A percentile compares a stretch with the other conserved stretches of the same genome.
These are phyloP conservation scores for Ranitomeya imitator DNA, from an alignment of 2,113 vertebrate species.

Conservation along the genomic window DNA sequence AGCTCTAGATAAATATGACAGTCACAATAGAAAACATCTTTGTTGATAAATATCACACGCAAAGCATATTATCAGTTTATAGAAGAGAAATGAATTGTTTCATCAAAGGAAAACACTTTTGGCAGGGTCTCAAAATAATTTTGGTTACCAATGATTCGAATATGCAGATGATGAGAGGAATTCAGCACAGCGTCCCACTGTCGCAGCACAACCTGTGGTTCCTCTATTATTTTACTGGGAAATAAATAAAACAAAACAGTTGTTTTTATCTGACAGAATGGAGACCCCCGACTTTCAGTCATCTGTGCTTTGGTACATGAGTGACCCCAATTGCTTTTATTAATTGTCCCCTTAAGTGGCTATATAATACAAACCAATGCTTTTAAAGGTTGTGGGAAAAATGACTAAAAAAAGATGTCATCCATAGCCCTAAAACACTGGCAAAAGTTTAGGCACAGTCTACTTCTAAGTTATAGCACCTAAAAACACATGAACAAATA, in stretches of 20 bases:
- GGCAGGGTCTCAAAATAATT: neutral
- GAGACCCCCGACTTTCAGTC: neutral
- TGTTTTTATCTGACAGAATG: neutral
- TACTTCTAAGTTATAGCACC: neutral
- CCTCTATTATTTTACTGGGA: neutral
- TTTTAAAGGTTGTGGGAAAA: neutral
- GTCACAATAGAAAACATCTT: conserved; percentile 49
- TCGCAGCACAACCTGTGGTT: neutral
- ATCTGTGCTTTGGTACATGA: neutral
- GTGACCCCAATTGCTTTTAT: neutral
- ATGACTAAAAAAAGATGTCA: neutral
- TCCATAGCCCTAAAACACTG: neutral
- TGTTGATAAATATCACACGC: conserved; percentile 51
- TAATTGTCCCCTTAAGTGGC: neutral
- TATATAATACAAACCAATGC: neutral
- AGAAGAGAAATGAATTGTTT: conserved; percentile 47
- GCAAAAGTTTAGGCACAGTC: neutral
- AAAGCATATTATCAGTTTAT: conserved; percentile 52
- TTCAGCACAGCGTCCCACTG: neutral
- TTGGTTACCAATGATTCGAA: neutral
- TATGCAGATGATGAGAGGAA: neutral
- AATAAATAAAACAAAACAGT: neutral
- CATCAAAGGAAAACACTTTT: conserved; percentile 11
- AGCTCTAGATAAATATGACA: conserved; percentile 54
- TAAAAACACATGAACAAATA: too few relatives aligned